A percentile compares a stretch with the other conserved stretches of the same genome.
phyloP scores from a whole-genome alignment of 2,888 invertebrate species.

The Andrena hattorfiana region DNA sequence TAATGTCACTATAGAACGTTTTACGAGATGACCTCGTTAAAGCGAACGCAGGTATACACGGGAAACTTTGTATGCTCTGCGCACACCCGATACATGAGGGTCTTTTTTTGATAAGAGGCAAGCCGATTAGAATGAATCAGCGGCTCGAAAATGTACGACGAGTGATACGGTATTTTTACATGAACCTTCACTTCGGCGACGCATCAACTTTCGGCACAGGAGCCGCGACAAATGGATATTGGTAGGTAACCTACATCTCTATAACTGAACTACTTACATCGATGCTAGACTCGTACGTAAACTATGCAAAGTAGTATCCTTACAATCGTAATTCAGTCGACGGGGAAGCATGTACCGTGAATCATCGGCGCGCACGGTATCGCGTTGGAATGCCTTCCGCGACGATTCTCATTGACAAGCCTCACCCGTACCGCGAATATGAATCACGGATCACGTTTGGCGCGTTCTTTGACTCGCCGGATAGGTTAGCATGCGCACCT shows the following conservation, averaged over 20 bases:
- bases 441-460: conserved; percentile 48
- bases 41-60: conserved; percentile 2
- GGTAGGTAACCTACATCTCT: conserved; percentile 24
- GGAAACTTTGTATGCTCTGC: conserved; percentile 55
- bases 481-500: conserved; percentile 53
- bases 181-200: background rate
- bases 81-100: conserved; percentile 55
- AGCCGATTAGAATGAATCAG: conserved; percentile 69
- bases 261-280: background rate
- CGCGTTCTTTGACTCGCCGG: conserved; percentile 48
- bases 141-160: conserved; percentile 40
- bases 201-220: background rate
- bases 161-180: conserved; percentile 6
- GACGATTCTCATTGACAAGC: conserved; percentile 3
- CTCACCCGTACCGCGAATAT: conserved; percentile 5
- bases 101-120: conserved; percentile 62
- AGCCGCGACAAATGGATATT: background rate
- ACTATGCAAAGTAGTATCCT: background rate
- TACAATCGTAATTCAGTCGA: background rate
- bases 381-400: background rate
- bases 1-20: conserved; percentile 8
- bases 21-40: conserved; percentile 21
- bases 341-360: background rate
- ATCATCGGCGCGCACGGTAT: background rate
- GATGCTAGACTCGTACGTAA: background rate